Evolutionary conservation across 2,113 vertebrate species (phyloP).

Genomic region (Notothenia coriiceps): DNA sequence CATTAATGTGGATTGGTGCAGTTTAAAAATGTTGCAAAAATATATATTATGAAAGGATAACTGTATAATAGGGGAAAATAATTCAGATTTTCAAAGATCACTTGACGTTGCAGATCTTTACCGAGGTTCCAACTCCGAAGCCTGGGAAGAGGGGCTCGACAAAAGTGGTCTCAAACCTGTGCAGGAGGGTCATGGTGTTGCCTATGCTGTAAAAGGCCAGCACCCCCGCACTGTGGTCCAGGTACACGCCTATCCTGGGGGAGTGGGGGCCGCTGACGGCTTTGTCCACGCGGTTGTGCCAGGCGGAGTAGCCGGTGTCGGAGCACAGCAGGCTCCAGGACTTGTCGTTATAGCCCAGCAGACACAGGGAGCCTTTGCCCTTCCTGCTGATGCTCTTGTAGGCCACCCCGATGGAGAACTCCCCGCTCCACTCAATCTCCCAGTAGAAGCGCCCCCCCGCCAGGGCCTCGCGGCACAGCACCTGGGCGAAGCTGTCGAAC

Average conservation of each 20-base stretch:
- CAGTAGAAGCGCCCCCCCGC: conserved; percentile 90
- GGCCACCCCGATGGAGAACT: conserved; percentile 90
- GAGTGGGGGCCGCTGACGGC: conserved; percentile 82
- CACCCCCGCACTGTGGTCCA: conserved; percentile 87
- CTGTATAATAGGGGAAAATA: conserved; percentile 15
- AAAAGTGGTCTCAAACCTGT: conserved; percentile 89
- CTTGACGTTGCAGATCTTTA: conserved; percentile 86
- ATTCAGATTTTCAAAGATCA: conserved; percentile 38
- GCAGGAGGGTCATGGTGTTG: conserved; percentile 82
- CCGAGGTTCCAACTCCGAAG: conserved; percentile 91
- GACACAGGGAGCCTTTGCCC: conserved; percentile 87
- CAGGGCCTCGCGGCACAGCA: conserved; percentile 88
- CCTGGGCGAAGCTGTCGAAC: conserved; percentile 93
- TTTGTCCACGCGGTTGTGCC: conserved; percentile 88
- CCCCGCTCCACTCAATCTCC: conserved; percentile 90
- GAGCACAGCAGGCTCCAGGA: conserved; percentile 95
- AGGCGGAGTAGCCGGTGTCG: conserved; percentile 90
- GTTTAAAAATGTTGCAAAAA: conserved; percentile 34
- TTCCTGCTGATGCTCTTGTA: conserved; percentile 85
- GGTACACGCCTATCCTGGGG: conserved; percentile 87
- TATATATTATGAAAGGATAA: conserved; percentile 42
- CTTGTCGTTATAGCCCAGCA: conserved; percentile 89
- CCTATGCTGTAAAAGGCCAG: conserved; percentile 92
- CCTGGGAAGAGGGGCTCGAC: conserved; percentile 87
- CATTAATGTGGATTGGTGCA: conserved; percentile 36